phyloP scores from a whole-genome alignment of 2,113 vertebrate genomes.

The Nothoprocta pentlandii region DNA sequence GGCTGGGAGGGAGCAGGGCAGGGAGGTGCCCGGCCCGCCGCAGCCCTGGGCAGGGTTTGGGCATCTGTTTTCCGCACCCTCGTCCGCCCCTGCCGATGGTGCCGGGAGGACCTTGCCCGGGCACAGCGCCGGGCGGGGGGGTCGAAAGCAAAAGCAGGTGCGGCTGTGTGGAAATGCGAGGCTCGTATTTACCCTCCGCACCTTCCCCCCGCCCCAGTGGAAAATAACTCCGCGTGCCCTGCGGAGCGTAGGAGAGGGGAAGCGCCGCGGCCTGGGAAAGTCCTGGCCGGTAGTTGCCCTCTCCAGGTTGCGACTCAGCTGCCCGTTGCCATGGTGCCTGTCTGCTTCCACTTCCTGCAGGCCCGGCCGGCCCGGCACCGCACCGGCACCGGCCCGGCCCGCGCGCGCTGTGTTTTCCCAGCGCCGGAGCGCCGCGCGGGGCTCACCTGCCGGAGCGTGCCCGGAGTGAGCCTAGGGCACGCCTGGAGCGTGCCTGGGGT shows the following conservation, averaged over 20 bases:
- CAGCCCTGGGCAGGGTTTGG: neutral
- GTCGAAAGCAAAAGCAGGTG: neutral
- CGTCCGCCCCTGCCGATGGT: no score
- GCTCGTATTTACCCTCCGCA: neutral
- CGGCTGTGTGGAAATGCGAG: neutral
- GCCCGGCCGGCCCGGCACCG: conserved; percentile 14
- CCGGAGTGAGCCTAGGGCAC: no score
- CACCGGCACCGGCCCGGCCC: neutral
- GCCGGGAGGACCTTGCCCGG: accelerated
- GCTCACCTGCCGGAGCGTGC: no score
- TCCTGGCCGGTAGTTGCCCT: conserved; percentile 30
- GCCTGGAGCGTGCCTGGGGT: no score
- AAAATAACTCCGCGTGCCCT: neutral
- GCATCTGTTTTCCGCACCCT: neutral
- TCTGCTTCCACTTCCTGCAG: conserved; percentile 57
- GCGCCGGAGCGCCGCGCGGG: no score
- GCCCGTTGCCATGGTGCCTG: conserved; percentile 43
- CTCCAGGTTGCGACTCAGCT: conserved; percentile 59
- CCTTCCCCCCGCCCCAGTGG: neutral
- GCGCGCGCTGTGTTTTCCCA: no score
- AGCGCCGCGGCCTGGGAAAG: conserved; percentile 42
- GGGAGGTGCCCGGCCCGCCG: no score
- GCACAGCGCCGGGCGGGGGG: neutral
- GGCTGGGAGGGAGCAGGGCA: no score
- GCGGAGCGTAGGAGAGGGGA: neutral